Evolutionary conservation across 2,797 vertebrate species (phyloP).

Genomic region (Rhinophrynus dorsalis): DNA sequence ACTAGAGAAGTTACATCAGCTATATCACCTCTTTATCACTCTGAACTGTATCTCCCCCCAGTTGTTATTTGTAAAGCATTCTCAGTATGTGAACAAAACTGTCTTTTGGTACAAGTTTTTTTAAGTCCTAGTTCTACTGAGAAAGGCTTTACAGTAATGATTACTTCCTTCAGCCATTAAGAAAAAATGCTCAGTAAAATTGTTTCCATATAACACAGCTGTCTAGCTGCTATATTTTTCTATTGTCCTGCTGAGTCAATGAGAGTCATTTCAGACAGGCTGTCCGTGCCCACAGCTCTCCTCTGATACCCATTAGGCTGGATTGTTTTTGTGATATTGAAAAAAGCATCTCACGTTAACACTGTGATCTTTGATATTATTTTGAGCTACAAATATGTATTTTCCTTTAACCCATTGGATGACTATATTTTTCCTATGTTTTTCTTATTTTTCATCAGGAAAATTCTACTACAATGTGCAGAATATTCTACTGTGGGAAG

Average conservation of each 20-base stretch:
- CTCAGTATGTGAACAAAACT: too few relatives aligned
- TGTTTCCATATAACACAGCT: slow-evolving; percentile 1
- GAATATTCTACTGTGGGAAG: too few relatives aligned
- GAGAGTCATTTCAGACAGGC: not conserved
- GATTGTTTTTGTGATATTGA: slow-evolving; percentile 1
- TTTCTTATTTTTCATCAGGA: too few relatives aligned
- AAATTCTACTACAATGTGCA: too few relatives aligned
- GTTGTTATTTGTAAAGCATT: too few relatives aligned
- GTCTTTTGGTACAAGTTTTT: not conserved
- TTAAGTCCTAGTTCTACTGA: not conserved
- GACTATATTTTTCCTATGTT: too few relatives aligned
- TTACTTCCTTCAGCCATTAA: not conserved
- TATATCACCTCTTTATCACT: too few relatives aligned
- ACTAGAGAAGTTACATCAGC: too few relatives aligned
- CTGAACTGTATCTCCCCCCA: too few relatives aligned
- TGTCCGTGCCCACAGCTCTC: not conserved
- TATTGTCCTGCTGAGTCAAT: not conserved
- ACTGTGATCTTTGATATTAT: not conserved
- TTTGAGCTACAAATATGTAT: too few relatives aligned
- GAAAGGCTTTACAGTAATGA: not conserved
- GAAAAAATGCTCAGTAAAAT: not conserved
- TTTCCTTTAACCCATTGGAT: too few relatives aligned
- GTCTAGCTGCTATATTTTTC: slow-evolving; percentile 4
- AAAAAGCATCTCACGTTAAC: not conserved
- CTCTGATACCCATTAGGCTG: not conserved